Evolutionary conservation across 2,113 vertebrate genomes (phyloP).

Genomic region (Peucedramus taeniatus): DNA sequence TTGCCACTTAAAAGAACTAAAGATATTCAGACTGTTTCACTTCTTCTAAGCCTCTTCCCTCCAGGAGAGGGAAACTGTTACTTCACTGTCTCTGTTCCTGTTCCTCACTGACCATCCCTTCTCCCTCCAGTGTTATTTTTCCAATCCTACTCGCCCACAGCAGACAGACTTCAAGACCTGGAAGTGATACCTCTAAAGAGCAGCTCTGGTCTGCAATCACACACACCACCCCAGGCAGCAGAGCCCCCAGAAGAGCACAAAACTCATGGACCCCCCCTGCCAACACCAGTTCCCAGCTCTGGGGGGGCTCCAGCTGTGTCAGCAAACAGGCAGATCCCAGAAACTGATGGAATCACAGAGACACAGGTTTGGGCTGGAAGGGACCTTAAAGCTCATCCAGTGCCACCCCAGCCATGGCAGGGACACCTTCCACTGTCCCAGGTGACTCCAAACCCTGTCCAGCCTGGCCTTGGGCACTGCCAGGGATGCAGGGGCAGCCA

Average conservation of each 20-base stretch:
- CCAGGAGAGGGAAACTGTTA: neutral
- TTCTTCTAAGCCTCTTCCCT: constrained; percentile 15
- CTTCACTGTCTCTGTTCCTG: neutral
- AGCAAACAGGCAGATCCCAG: neutral
- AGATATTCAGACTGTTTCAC: neutral
- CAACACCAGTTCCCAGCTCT: neutral
- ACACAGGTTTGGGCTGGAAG: neutral
- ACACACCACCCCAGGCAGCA: neutral
- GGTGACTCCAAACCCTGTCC: rapidly evolving
- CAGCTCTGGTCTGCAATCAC: neutral
- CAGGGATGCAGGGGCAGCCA: neutral
- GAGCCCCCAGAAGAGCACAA: neutral
- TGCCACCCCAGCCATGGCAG: neutral
- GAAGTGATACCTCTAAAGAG: neutral
- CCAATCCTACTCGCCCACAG: neutral
- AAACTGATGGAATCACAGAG: neutral
- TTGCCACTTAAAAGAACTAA: neutral
- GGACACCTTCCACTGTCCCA: neutral
- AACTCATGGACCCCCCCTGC: rapidly evolving
- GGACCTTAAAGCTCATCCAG: neutral
- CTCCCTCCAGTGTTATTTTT: neutral
- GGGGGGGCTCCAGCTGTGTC: neutral
- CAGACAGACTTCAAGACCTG: neutral
- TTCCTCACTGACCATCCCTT: neutral
- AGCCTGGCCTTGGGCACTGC: rapidly evolving